Base-by-base conservation (phyloP, 2,888 invertebrate species). In the Tipula vernalis region DNA sequence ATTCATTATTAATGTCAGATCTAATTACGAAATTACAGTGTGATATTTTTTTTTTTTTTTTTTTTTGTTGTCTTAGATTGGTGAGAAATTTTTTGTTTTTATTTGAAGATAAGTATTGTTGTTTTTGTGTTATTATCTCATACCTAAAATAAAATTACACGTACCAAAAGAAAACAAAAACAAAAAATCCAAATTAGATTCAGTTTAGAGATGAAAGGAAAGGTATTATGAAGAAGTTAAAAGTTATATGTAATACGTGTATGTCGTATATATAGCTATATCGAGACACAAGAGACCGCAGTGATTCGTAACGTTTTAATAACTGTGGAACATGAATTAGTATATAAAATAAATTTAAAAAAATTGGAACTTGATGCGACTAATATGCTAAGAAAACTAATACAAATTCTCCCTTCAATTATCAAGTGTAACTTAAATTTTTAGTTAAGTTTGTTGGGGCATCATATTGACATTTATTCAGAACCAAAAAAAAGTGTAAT, bases 1-100 rank as follows among this genome's bases (percentile, higher is more conserved):
- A 71, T 71, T 71, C 71, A 71, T 71, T 71, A 71, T 71, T 71
- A 71, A 71, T 71, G 71, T 71, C 71, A 71, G 71, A 71, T 71
- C 71, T 71, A 71, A 71, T 71, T 71, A 71, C 71, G 28, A 71
- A 71, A 71, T 71, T 71, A 71, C 71, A 71, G 71, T 71, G 71
- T 71, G 28, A 28, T 28, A 28, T 71, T 28, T 71, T 71, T 71
- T 57, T n/a, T 51, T 15, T 51, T 15, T 15, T 57, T 57, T 3
- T 51, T 15, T 51, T 15, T 15, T 57, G 15, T 3, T 57, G 71
- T 71, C 71, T 71, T 28, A 71, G 28, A 71, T 18, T 71, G 71
- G 71, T 71, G 71, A 71, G 71, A 71, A 71, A 10, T 71, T 71
- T 28, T 51, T 5, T 15, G 51, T 57, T 57, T 39, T 71, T 71